Percentiles rank a stretch among this genome's conserved stretches.
Conservation (phyloP, 2,888 invertebrate genomes). For the Drosophila mulleri region DNA sequence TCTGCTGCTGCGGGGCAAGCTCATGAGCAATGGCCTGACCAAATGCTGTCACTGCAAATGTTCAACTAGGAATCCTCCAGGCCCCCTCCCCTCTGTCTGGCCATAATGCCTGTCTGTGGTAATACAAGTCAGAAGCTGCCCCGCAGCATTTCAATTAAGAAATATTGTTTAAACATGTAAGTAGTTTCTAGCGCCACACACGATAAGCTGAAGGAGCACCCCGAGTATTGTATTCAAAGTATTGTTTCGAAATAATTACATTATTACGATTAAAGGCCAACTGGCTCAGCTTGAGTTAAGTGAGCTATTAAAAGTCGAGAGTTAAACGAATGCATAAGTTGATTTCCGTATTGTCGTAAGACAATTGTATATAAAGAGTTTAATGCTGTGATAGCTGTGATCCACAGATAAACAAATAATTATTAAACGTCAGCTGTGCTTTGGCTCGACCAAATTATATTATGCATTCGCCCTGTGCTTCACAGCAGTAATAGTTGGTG, state of each 20-base stretch:
- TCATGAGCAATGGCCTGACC: slow-evolving; percentile 69
- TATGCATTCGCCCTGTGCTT: too few species aligned
- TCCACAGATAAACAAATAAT: too few species aligned
- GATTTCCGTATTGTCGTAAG: background rate
- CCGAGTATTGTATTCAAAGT: slow-evolving; percentile 3
- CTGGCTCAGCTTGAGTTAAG: background rate
- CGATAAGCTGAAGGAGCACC: slow-evolving; percentile 10
- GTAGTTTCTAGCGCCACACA: slow-evolving; percentile 29
- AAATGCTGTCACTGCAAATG: slow-evolving; percentile 77
- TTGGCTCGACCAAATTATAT: too few species aligned
- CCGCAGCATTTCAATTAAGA: slow-evolving; percentile 75
- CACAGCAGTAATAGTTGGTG: too few species aligned
- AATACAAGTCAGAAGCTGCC: slow-evolving; percentile 56
- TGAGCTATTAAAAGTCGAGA: background rate
- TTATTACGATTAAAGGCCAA: slow-evolving; percentile 3
- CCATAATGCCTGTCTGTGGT: slow-evolving; percentile 33
- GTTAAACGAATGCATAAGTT: too few species aligned
- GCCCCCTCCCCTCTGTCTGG: background rate
- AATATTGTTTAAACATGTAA: slow-evolving; percentile 72
- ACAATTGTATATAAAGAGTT: background rate
- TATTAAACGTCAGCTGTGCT: too few species aligned
- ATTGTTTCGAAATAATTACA: slow-evolving; percentile 32
- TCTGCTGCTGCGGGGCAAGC: slow-evolving; percentile 41
- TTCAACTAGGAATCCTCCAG: slow-evolving; percentile 32
- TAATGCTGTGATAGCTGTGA: background rate